A percentile compares a stretch with the other conserved stretches of the same genome.
Evolutionary conservation across 2,113 vertebrate genomes (phyloP).

Genomic region (Prionailurus viverrinus): DNA sequence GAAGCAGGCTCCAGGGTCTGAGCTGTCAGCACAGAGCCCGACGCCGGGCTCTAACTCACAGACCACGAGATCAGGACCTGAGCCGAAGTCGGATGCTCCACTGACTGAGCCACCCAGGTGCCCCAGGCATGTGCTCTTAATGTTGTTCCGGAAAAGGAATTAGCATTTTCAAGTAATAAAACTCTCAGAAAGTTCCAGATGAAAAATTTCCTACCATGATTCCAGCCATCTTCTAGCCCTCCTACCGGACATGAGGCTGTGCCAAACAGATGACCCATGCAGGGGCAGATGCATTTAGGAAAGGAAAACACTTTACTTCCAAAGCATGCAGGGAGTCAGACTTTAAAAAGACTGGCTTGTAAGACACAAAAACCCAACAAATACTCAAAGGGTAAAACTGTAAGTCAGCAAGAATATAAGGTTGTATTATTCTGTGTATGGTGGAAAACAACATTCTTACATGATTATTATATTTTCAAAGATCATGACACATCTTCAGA

Average conservation of each 20-base stretch:
- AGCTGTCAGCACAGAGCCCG: no score
- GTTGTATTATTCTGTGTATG: background rate
- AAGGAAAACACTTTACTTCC: background rate
- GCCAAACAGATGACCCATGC: no score
- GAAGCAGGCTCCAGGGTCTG: no score
- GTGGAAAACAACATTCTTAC: background rate
- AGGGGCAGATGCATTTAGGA: background rate
- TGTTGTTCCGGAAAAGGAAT: background rate
- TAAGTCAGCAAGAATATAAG: background rate
- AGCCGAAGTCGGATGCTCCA: no score
- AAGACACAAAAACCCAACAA: background rate
- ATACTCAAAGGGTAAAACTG: background rate
- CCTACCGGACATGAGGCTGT: background rate
- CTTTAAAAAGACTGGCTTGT: background rate
- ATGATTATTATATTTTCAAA: background rate
- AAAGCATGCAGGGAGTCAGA: background rate
- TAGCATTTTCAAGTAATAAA: background rate
- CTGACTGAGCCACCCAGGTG: no score
- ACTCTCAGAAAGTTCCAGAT: background rate
- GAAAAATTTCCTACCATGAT: background rate
- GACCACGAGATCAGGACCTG: no score
- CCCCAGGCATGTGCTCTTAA: no score
- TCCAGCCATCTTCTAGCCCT: background rate
- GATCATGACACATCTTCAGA: background rate
- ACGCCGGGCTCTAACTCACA: no score